These are phyloP conservation scores for Chaenodraco wilsoni DNA, from an alignment of 2,797 vertebrate genomes.

Conservation along the genomic window DNA sequence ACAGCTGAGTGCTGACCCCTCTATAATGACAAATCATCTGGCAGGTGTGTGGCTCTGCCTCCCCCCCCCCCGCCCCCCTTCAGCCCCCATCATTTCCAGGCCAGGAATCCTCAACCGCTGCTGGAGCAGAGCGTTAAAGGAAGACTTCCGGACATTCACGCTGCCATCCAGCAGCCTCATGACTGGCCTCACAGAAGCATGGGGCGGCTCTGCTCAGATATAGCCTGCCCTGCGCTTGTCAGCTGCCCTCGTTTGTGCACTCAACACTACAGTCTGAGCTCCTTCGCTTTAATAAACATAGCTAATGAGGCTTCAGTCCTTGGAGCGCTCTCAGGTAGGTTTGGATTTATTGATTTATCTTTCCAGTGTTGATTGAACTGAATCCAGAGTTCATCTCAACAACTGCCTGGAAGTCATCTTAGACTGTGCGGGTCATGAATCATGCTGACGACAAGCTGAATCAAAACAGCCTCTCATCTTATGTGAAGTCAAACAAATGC, in stretches of 20 bases:
- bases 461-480: conserved; percentile 49
- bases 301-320: conserved; percentile 63
- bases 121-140: conserved; percentile 74
- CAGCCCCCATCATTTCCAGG: conserved; percentile 69
- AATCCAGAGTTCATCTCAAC: conserved; percentile 31
- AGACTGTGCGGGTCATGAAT: conserved; percentile 30
- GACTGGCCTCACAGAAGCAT: conserved; percentile 51
- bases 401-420: conserved; percentile 41
- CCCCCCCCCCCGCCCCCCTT: conserved; percentile 36
- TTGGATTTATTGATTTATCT: conserved; percentile 53
- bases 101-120: conserved; percentile 72
- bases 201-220: conserved; percentile 40
- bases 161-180: conserved; percentile 50
- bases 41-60: conserved; percentile 85
- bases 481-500: conserved; percentile 49
- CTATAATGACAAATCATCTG: conserved; percentile 89
- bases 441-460: conserved; percentile 39
- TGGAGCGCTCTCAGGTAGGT: conserved; percentile 27
- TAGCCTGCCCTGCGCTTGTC: conserved; percentile 35
- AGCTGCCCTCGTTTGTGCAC: conserved; percentile 38
- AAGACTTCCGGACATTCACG: conserved; percentile 83
- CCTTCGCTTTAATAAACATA: conserved; percentile 54
- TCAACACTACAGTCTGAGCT: conserved; percentile 32
- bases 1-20: conserved; percentile 88
- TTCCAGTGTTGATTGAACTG: conserved; percentile 15